Evolutionary conservation across 2,888 invertebrate species (phyloP).

Genomic region (Agrochola litura): DNA sequence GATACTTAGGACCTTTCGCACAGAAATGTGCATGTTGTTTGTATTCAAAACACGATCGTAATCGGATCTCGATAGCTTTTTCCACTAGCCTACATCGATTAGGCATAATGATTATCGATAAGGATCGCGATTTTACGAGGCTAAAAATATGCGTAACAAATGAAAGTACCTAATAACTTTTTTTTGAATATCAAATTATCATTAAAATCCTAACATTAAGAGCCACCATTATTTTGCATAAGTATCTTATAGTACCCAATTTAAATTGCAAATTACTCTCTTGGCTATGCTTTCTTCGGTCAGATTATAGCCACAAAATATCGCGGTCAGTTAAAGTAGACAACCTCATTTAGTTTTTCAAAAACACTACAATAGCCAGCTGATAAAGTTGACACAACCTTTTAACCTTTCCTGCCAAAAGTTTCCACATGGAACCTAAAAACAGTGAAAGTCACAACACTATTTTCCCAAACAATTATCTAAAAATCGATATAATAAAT

Average conservation of each 20-base stretch:
- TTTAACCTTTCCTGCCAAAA: conserved; percentile 13
- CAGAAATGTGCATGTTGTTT: conserved; percentile 23
- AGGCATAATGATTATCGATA: conserved; percentile 25
- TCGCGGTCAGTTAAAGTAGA: neutral
- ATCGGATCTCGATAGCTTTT: conserved; percentile 54
- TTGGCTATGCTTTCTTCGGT: conserved; percentile 10
- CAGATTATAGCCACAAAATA: neutral
- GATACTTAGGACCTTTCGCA: conserved; percentile 14
- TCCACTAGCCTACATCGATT: conserved; percentile 29
- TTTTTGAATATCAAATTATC: neutral
- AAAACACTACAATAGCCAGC: neutral
- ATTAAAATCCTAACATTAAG: neutral
- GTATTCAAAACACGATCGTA: conserved; percentile 59
- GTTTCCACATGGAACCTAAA: conserved; percentile 29
- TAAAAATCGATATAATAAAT: conserved; percentile 62
- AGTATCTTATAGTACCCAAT: neutral
- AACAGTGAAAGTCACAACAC: conserved; percentile 48
- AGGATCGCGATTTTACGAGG: conserved; percentile 20
- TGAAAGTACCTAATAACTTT: neutral
- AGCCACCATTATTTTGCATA: conserved; percentile 1
- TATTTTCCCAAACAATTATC: conserved; percentile 54
- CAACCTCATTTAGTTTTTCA: conserved; percentile 6
- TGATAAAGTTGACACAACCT: conserved; percentile 5
- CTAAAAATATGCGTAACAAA: conserved; percentile 12
- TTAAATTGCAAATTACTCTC: conserved; percentile 26